These are phyloP conservation scores for Murina feae DNA, from an alignment of 2,113 vertebrate species.

Conservation along the genomic window DNA sequence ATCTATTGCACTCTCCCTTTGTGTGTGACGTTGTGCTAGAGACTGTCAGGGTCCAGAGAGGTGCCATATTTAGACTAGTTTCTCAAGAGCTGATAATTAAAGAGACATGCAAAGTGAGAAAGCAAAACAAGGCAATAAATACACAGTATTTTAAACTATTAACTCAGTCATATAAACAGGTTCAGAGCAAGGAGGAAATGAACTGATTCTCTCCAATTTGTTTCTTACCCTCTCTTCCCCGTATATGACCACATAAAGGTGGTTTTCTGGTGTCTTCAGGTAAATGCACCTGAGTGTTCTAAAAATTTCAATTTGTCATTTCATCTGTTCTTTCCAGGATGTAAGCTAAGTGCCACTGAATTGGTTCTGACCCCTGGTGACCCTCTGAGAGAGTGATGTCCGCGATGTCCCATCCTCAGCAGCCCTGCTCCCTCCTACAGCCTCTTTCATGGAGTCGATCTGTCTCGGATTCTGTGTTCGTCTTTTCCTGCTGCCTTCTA, in stretches of 20 bases:
- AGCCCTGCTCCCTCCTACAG: neutral
- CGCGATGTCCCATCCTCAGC: neutral
- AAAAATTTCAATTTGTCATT: neutral
- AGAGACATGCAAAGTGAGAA: neutral
- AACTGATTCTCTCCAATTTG: neutral
- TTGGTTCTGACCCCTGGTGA: neutral
- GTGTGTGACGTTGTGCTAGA: neutral
- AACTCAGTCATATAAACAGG: neutral
- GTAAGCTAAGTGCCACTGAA: neutral
- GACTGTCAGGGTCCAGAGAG: neutral
- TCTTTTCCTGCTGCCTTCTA: neutral
- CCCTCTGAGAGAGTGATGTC: neutral
- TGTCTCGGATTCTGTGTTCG: neutral
- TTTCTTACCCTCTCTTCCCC: neutral
- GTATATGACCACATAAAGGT: neutral
- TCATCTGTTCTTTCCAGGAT: neutral
- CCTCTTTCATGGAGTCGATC: neutral
- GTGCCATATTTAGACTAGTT: neutral
- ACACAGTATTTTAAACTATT: neutral
- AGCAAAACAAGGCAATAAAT: neutral
- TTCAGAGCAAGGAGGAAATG: conserved; percentile 5
- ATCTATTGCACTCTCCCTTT: neutral
- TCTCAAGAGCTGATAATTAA: neutral
- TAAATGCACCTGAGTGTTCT: neutral
- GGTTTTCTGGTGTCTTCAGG: neutral